phyloP scores from a whole-genome alignment of 2,888 invertebrate genomes.

The Rhabditoides inermis region DNA sequence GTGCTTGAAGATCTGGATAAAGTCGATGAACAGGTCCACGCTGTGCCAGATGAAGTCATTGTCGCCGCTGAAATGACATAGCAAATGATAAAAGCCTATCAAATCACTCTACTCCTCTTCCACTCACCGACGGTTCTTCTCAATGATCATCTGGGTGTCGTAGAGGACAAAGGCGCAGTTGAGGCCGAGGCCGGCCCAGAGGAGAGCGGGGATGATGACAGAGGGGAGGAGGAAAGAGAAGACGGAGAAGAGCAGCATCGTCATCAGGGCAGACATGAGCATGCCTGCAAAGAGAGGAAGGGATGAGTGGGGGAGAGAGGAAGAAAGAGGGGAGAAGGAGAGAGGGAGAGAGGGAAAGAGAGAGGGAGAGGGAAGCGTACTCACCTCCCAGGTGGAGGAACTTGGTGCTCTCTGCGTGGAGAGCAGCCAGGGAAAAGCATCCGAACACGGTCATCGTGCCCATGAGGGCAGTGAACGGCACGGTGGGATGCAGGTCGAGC shows the following conservation, averaged over 20 bases:
- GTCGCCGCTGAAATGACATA: conserved; percentile 67
- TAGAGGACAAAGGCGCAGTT: conserved; percentile 92
- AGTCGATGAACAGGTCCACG: conserved; percentile 85
- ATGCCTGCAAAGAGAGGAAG: conserved; percentile 13
- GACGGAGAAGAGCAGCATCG: no score
- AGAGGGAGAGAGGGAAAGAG: conserved; percentile 10
- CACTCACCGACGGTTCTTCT: conserved; percentile 31
- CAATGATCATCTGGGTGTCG: conserved; percentile 74
- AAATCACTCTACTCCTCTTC: background rate
- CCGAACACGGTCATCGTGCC: conserved; percentile 70
- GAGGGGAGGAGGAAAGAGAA: background rate
- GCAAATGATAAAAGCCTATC: background rate
- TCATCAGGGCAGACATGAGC: background rate
- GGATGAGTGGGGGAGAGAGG: conserved; percentile 8
- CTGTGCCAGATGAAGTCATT: conserved; percentile 73
- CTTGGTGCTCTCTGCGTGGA: conserved; percentile 72
- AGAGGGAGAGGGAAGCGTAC: conserved; percentile 13
- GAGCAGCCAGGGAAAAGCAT: conserved; percentile 78
- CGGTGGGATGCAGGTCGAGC: conserved; percentile 69
- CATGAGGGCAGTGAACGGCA: conserved; percentile 40
- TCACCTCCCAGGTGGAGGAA: conserved; percentile 79
- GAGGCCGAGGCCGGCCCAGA: conserved; percentile 77
- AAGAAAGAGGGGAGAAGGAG: conserved; percentile 12
- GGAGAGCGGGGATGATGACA: conserved; percentile 29
- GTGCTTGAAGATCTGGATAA: conserved; percentile 70